Conservation (phyloP, 2,888 invertebrate species). For the Tetrapedia diversipes region DNA sequence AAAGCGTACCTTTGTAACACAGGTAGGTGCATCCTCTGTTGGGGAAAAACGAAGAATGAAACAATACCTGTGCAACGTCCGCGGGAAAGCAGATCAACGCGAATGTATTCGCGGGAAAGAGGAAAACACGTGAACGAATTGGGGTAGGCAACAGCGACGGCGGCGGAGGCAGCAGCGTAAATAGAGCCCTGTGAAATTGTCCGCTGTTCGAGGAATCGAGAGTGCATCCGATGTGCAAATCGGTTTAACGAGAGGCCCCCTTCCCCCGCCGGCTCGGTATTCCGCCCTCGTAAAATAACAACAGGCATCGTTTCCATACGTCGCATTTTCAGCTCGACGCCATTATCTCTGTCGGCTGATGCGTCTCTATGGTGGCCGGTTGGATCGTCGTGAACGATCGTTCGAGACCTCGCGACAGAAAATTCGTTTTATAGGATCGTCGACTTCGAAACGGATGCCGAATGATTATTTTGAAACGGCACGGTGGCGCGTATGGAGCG, state of each 20-base stretch:
- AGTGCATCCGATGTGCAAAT: constrained; percentile 79
- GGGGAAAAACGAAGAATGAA: neutral
- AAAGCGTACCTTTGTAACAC: no score
- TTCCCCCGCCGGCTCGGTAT: constrained; percentile 43
- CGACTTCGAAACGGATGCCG: neutral
- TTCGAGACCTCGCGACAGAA: constrained; percentile 12
- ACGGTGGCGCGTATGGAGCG: neutral
- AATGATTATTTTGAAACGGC: neutral
- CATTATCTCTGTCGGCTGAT: constrained; percentile 61
- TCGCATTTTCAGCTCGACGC: constrained; percentile 69
- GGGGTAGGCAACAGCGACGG: constrained; percentile 18
- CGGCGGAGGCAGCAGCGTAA: constrained; percentile 45
- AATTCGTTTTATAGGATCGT: constrained; percentile 24
- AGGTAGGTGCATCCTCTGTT: no score
- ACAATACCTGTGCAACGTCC: neutral
- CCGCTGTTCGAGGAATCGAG: constrained; percentile 71
- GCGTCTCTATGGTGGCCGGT: neutral
- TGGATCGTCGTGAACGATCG: constrained; percentile 31
- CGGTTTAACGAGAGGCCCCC: constrained; percentile 76
- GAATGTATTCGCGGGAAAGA: constrained; percentile 44
- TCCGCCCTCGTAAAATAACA: constrained; percentile 74
- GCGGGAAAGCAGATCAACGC: constrained; percentile 23
- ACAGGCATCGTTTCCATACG: constrained; percentile 71
- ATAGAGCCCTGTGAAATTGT: constrained; percentile 72
- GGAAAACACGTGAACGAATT: constrained; percentile 52